These are phyloP conservation scores for Cyclophora punctaria DNA, from an alignment of 2,888 invertebrate genomes.

Conservation along the genomic window DNA sequence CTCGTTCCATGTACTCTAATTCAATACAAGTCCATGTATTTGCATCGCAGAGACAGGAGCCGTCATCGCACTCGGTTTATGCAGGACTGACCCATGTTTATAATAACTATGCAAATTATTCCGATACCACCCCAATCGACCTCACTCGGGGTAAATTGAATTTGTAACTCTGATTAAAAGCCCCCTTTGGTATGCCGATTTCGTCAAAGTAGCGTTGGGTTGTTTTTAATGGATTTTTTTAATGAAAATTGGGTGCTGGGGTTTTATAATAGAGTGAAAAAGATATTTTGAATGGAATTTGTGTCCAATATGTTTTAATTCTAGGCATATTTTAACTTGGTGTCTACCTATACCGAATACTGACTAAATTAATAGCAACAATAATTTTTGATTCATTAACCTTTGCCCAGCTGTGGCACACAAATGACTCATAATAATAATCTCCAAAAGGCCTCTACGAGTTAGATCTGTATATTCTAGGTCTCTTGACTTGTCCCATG, in stretches of 20 bases:
- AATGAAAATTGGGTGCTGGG: constrained; percentile 1
- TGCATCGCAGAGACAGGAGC: constrained; percentile 57
- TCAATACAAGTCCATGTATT: constrained; percentile 33
- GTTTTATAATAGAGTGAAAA: too few species aligned
- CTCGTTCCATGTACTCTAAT: constrained; percentile 28
- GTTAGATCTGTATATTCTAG: too few species aligned
- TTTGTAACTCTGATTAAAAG: constrained; percentile 69
- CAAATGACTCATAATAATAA: too few species aligned
- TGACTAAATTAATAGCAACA: too few species aligned
- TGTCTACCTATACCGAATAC: too few species aligned
- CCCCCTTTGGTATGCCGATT: constrained; percentile 56
- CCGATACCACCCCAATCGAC: constrained; percentile 62
- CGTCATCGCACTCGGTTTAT: constrained; percentile 61
- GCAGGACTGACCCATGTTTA: constrained; percentile 70
- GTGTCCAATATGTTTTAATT: too few species aligned
- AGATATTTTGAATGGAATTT: too few species aligned
- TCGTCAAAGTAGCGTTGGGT: constrained; percentile 25
- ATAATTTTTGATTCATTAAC: too few species aligned
- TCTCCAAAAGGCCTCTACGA: too few species aligned
- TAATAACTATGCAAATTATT: constrained; percentile 74
- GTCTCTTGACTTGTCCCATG: too few species aligned
- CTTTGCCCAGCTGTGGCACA: too few species aligned
- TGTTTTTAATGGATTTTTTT: constrained; percentile 37
- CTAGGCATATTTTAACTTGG: too few species aligned
- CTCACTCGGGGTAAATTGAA: constrained; percentile 60